A percentile compares a stretch with the other conserved stretches of the same genome.
These are phyloP conservation scores for Eunapius fragilis DNA, from an alignment of 37 sponge, comb jelly and placozoan species.

Conservation along the genomic window DNA sequence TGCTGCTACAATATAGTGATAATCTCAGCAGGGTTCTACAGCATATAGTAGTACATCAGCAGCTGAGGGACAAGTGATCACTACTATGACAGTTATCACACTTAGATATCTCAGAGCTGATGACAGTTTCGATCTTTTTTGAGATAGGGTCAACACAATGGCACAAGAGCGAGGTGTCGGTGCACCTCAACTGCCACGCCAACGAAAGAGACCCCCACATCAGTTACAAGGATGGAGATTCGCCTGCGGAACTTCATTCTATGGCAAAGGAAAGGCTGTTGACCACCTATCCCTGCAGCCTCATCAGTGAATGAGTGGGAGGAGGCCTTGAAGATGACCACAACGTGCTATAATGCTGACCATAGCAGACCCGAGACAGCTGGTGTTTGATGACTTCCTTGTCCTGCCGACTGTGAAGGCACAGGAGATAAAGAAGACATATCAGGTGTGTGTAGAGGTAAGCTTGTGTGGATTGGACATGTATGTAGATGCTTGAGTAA, in stretches of 20 bases:
- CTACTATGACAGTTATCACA: background rate
- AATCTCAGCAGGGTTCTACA: constrained; percentile 44
- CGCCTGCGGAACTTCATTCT: constrained; percentile 1
- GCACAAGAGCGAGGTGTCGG: background rate
- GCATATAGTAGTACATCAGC: constrained; percentile 27
- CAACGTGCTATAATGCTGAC: too few species aligned
- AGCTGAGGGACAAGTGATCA: background rate
- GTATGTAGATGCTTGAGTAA: too few species aligned
- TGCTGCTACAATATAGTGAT: constrained; percentile 13
- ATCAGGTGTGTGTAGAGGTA: too few species aligned
- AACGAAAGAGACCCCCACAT: constrained; percentile 1
- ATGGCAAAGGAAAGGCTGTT: background rate
- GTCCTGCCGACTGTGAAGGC: too few species aligned
- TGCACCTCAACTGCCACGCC: too few species aligned
- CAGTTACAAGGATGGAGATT: constrained; percentile 1
- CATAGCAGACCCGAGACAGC: too few species aligned
- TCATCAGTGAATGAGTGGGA: background rate
- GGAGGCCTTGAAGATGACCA: too few species aligned
- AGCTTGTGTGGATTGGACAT: too few species aligned
- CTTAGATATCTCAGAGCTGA: background rate
- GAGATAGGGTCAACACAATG: background rate
- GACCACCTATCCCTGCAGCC: background rate
- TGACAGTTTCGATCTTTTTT: background rate
- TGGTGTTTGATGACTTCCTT: too few species aligned
- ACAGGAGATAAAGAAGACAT: too few species aligned